A percentile compares a stretch with the other conserved stretches of the same genome.
phyloP scores from a whole-genome alignment of 2,888 invertebrate genomes.

The Himalopsyche tibetana region DNA sequence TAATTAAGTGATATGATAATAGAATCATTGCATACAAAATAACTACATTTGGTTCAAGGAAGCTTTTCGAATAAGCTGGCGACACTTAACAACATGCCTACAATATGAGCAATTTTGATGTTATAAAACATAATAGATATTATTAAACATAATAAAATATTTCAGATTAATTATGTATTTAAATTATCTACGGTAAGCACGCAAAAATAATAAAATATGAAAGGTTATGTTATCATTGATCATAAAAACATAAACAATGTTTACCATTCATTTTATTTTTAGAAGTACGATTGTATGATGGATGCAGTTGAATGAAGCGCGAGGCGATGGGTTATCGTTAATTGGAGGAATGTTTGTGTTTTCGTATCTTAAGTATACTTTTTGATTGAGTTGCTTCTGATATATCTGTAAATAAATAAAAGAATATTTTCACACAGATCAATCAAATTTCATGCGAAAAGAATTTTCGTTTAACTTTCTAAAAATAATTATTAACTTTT shows the following conservation, averaged over 20 bases:
- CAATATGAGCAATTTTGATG: too few relatives aligned
- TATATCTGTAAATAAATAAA: conserved; percentile 22
- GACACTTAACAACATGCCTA: too few relatives aligned
- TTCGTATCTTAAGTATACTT: neutral
- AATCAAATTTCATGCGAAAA: neutral
- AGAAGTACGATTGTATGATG: neutral
- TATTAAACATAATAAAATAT: too few relatives aligned
- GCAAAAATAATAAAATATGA: neutral
- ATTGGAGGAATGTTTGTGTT: neutral
- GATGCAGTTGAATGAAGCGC: neutral
- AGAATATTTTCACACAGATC: neutral
- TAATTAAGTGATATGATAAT: too few relatives aligned
- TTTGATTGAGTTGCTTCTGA: conserved; percentile 11
- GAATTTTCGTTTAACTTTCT: too few relatives aligned
- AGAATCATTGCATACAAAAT: too few relatives aligned
- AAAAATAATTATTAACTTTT: too few relatives aligned
- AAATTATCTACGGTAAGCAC: too few relatives aligned
- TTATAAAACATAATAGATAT: too few relatives aligned
- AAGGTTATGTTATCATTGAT: neutral
- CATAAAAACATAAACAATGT: neutral
- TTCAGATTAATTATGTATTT: too few relatives aligned
- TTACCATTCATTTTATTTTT: conserved; percentile 25
- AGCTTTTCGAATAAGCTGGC: too few relatives aligned
- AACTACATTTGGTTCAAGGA: too few relatives aligned
- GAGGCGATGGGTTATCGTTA: conserved; percentile 15